A percentile compares a stretch with the other conserved stretches of the same genome.
Evolutionary conservation across 1,140 invertebrate genomes (phyloP).

Genomic region (Microplitis mediator): DNA sequence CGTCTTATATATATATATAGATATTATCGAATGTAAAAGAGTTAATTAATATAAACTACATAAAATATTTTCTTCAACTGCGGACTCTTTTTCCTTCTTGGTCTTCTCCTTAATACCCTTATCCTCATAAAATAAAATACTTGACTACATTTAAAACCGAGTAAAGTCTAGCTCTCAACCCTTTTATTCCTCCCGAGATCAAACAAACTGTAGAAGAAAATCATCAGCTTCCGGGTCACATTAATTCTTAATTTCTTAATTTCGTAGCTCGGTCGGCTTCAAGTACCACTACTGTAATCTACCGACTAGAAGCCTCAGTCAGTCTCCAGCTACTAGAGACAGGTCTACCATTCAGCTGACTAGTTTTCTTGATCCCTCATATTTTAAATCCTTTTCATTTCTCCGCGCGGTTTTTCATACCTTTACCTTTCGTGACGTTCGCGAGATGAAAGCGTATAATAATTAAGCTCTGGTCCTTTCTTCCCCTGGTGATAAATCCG

Average conservation of each 20-base stretch:
- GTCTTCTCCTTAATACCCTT: no score
- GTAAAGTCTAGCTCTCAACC: neutral
- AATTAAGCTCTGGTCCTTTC: conserved; percentile 18
- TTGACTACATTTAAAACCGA: neutral
- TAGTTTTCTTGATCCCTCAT: neutral
- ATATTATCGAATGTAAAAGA: conserved; percentile 36
- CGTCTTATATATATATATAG: no score
- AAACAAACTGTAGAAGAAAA: conserved; percentile 26
- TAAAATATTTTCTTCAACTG: no score
- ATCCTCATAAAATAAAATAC: neutral
- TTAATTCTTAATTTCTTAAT: conserved; percentile 60
- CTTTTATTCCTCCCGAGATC: conserved; percentile 10
- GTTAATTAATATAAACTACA: neutral
- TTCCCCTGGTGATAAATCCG: no score
- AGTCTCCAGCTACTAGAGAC: neutral
- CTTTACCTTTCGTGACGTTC: conserved; percentile 43
- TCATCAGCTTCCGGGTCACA: conserved; percentile 39
- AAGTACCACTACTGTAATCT: conserved; percentile 45
- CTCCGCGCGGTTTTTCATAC: neutral
- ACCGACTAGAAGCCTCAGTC: conserved; percentile 15
- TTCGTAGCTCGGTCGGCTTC: conserved; percentile 43
- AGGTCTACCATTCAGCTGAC: conserved; percentile 14
- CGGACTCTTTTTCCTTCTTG: no score
- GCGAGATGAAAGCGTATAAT: conserved; percentile 10
- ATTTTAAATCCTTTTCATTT: neutral